Base-by-base conservation (phyloP, 2,888 invertebrate species). In the Drosophila falleni region DNA sequence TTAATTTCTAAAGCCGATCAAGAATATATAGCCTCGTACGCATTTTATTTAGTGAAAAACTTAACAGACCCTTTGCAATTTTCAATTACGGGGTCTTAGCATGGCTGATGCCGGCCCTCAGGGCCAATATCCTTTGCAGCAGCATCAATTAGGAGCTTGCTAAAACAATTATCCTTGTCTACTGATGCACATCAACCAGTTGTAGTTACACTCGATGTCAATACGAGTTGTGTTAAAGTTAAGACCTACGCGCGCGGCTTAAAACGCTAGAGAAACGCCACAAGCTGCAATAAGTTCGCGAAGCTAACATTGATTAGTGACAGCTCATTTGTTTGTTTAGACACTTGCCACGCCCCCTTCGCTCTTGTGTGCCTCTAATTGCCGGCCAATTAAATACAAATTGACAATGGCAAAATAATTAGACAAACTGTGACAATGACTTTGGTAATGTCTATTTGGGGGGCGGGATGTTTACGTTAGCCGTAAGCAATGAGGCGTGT, bases 391-490 rank as follows among this genome's bases (percentile, higher is more conserved):
- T 87, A 88, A 82, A 80, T 53, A 50, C 73, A 74, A 89, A 83
- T 80, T 82, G 87, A 82, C 89, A 88, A 80, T 80, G 76, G 78
- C 76, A 73, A 89, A 80, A 78, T 88, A 88, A 87, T 89, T 86
- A 86, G 63, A 74, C 58, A 59, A 56, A 66, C 67, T 51, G 53
- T 61, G 44, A 63, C 60, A 59, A 74, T 50, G 55, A n/a, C 55
- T 42, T n/a, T 37, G 69, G 31, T 23, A 42, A 16, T 10, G 1
- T 50, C 33, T 35, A 35, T n/a, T 35, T 37, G 26, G 8, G 19
- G 5, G 16, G 37, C 8, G 10, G 29, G 11, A 9, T 31, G 15
- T 23, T 41, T 19, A 37, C 31, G 10, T 26, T 56, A 47, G 67
- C 15, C 49, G 59, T 47, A 65, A 37, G 55, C 71, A 82, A 71